phyloP scores from a whole-genome alignment of 1,140 invertebrate genomes.

The Cotesia chilonis region DNA sequence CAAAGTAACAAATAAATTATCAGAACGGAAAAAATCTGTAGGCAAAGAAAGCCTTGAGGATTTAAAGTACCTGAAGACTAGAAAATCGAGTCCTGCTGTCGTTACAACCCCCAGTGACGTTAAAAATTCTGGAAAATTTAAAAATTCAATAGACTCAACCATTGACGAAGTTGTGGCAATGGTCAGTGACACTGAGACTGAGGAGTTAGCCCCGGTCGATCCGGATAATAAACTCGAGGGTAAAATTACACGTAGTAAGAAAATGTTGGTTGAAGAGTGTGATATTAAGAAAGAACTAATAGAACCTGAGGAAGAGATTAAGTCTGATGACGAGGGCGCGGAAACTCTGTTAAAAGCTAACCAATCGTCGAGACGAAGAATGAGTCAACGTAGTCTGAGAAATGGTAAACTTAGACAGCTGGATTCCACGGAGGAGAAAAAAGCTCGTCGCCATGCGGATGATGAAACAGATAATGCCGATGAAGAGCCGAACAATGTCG shows the following conservation, averaged over 20 bases:
- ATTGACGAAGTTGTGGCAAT: conserved; percentile 63
- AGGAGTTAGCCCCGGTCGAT: conserved; percentile 37
- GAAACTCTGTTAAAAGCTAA: conserved; percentile 41
- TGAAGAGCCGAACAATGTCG: conserved; percentile 66
- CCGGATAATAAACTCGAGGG: conserved; percentile 42
- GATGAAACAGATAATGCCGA: conserved; percentile 60
- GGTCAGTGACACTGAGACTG: conserved; percentile 53
- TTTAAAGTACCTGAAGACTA: conserved; percentile 38
- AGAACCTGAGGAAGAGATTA: conserved; percentile 48
- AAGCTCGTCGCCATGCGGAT: conserved; percentile 61
- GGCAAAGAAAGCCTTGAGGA: conserved; percentile 14
- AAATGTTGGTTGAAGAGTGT: conserved; percentile 46
- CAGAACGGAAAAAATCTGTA: conserved; percentile 40
- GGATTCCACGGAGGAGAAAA: conserved; percentile 55
- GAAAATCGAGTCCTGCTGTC: conserved; percentile 25
- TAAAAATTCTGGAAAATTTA: conserved; percentile 43
- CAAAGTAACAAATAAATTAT: conserved; percentile 40
- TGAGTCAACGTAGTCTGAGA: conserved; percentile 67
- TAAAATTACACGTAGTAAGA: conserved; percentile 50
- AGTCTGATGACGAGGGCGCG: conserved; percentile 44
- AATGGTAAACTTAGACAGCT: conserved; percentile 72
- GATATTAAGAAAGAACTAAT: conserved; percentile 56
- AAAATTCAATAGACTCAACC: conserved; percentile 57
- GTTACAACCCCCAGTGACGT: conserved; percentile 17
- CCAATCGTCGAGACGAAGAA: conserved; percentile 43